Conservation (phyloP, 2,888 invertebrate genomes). For the Cartodere bifasciata region DNA sequence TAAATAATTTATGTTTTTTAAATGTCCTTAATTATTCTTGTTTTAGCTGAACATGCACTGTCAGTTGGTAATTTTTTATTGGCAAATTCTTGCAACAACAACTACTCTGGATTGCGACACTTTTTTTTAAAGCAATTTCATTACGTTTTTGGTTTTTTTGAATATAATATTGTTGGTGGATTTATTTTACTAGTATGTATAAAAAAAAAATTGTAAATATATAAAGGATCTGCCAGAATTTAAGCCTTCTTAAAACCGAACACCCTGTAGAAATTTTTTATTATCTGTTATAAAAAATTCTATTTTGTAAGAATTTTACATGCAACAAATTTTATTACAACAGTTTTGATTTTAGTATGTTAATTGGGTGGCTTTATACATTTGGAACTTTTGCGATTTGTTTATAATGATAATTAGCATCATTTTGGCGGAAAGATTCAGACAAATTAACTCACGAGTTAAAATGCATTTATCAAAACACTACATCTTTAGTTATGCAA, state of each 20-base stretch:
- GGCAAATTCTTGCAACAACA: background rate
- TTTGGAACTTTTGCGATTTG: background rate
- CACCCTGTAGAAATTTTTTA: too few species aligned
- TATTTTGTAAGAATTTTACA: background rate
- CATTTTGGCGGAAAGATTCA: background rate
- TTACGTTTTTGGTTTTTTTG: background rate
- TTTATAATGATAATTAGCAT: constrained; percentile 1
- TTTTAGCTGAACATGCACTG: too few species aligned
- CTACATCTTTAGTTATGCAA: too few species aligned
- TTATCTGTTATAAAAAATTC: constrained; percentile 2
- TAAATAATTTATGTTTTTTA: too few species aligned
- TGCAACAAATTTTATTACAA: background rate
- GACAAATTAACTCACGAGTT: too few species aligned
- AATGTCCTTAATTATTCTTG: too few species aligned
- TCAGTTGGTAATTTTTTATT: background rate
- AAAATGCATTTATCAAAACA: too few species aligned
- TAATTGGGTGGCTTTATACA: background rate
- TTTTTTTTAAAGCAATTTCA: constrained; percentile 1
- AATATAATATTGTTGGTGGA: background rate
- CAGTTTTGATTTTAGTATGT: background rate
- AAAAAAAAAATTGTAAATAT: too few species aligned
- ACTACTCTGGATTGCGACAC: background rate
- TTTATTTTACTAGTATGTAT: background rate
- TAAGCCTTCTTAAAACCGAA: too few species aligned
- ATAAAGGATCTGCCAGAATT: too few species aligned